These are phyloP conservation scores for Cyanoderma ruficeps DNA, from an alignment of 2,113 vertebrate genomes.

Conservation along the genomic window DNA sequence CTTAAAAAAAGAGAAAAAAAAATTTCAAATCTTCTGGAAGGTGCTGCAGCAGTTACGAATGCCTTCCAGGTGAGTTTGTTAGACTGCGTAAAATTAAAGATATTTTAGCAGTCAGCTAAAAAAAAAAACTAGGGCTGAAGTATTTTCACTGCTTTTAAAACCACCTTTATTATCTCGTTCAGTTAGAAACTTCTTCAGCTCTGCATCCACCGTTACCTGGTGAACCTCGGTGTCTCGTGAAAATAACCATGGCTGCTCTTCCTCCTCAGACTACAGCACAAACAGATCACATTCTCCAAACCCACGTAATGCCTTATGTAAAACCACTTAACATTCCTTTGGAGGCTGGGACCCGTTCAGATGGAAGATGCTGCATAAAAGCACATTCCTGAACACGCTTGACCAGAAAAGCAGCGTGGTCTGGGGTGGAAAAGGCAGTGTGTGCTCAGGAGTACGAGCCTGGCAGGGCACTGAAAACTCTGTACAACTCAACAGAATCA, in stretches of 20 bases:
- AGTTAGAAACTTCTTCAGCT: not conserved
- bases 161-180: not conserved
- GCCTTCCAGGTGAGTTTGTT: not conserved
- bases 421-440: not conserved
- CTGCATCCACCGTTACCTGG: not conserved
- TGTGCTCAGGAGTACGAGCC: not conserved
- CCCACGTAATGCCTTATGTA: conserved; percentile 55
- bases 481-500: not conserved
- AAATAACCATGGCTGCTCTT: conserved; percentile 3
- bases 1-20: not conserved
- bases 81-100: not conserved
- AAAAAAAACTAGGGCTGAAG: not conserved
- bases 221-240: not conserved
- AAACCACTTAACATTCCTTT: conserved; percentile 61
- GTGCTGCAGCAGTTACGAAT: not conserved
- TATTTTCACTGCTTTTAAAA: not conserved
- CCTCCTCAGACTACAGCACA: conserved; percentile 10
- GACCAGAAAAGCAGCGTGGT: conserved; percentile 20
- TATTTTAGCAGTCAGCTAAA: not conserved
- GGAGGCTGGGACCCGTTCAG: conserved; percentile 46
- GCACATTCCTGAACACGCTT: conserved; percentile 23
- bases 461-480: not conserved
- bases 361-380: conserved; percentile 46
- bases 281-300: conserved; percentile 46
- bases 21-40: not conserved